Evolutionary conservation across 2,113 vertebrate genomes (phyloP).

Genomic region (Aepyceros melampus): DNA sequence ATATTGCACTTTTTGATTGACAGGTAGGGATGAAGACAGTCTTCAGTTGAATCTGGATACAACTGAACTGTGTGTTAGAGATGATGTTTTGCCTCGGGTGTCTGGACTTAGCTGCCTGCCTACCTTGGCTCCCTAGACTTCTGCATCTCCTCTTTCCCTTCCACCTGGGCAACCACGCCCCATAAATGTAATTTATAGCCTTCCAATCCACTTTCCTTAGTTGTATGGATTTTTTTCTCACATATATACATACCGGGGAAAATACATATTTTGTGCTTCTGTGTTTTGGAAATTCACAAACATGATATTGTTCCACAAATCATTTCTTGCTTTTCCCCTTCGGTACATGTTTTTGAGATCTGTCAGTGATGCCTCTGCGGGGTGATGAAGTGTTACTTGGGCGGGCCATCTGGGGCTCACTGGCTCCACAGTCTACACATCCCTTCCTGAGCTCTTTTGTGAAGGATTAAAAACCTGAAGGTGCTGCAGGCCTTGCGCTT

Average conservation of each 20-base stretch:
- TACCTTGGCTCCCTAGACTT: not conserved
- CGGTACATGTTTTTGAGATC: accelerated
- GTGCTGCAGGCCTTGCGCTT: accelerated
- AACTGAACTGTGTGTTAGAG: not conserved
- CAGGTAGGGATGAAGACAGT: not conserved
- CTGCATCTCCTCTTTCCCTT: too few relatives aligned
- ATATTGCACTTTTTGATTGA: not conserved
- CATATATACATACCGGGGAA: not conserved
- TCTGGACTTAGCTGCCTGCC: not conserved
- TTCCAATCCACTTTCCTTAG: not conserved
- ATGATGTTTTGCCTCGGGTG: not conserved
- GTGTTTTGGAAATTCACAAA: not conserved
- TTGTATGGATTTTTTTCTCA: not conserved
- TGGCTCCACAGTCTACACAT: accelerated
- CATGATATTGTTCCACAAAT: not conserved
- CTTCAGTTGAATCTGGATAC: not conserved
- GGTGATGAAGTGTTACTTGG: accelerated
- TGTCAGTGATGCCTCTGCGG: not conserved
- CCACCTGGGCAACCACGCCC: too few relatives aligned
- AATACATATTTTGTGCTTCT: not conserved
- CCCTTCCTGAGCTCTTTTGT: not conserved
- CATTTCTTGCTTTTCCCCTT: not conserved
- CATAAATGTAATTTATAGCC: not conserved
- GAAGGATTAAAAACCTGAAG: not conserved
- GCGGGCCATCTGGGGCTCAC: not conserved